Base-by-base conservation (phyloP, 1,140 invertebrate species). In the Leptinotarsa texana region DNA sequence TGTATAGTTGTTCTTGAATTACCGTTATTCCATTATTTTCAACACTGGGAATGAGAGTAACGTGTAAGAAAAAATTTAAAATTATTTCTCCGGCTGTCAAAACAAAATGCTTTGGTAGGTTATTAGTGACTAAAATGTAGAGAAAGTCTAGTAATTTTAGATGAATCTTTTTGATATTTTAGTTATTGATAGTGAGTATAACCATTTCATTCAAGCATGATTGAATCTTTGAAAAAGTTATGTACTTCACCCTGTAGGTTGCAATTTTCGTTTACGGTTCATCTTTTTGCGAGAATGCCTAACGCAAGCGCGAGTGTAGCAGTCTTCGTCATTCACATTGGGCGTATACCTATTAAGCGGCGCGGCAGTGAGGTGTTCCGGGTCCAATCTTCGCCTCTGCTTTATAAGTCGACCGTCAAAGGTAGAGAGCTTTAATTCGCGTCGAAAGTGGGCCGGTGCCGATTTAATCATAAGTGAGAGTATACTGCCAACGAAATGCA, bases 401-500 rank as follows among this genome's bases (percentile, higher is more conserved):
- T 42, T 15, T 57, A 57, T 57, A 57, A 17, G n/a, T 57, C n/a
- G 15, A 13, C 51, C 13, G 51, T 57, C n/a, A 3, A 17, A 57
- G n/a, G 15, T 17, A 57, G 15, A 18, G 51, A 17, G 51, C 6
- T 57, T 57, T 8, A 57, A 57, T 57, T 57, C 51, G 51, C 17
- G 51, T 57, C 15, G 51, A n/a, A 57, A 57, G 51, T 57, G 51
- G 51, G n/a, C 51, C 15, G 51, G 51, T 57, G 13, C 13, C 51
- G 51, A 18, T 57, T 57, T 17, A 42, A 11, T 42, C 33, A 42
- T 42, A n/a, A 68, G 72, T 69, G 42, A 71, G 69, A 65, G 72
- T 69, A 21, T n/a, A 65, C 21, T 11, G 11, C 61, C 4, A 73
- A 63, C 78, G 80, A 76, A 73, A 84, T 84, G 83, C 79, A 84